Percentiles rank a stretch among this genome's conserved stretches.
Conservation (phyloP, 2,797 vertebrate genomes). For the Periparus ater region DNA sequence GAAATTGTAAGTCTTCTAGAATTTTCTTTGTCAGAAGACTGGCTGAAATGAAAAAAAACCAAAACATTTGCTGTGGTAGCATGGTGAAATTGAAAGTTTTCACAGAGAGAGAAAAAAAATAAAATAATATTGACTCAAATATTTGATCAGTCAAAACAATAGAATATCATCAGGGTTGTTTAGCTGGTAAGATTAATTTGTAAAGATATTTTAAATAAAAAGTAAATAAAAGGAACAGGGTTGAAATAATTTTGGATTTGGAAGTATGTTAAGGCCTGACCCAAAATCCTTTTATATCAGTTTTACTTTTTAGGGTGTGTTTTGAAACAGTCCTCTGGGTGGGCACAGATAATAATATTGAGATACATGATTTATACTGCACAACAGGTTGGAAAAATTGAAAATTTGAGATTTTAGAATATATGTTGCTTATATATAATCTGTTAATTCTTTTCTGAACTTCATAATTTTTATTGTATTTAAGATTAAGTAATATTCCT, state of each 20-base stretch:
- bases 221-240: neutral
- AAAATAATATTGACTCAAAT: neutral
- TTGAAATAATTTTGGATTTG: neutral
- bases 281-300: neutral
- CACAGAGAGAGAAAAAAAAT: neutral
- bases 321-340: neutral
- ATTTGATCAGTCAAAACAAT: neutral
- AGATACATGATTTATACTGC: neutral
- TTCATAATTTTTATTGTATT: neutral
- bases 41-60: neutral
- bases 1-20: neutral
- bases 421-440: neutral
- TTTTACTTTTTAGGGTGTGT: neutral
- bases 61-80: neutral
- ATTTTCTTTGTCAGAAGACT: neutral
- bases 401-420: neutral
- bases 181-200: neutral
- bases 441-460: neutral
- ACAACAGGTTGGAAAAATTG: neutral
- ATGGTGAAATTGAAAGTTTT: neutral
- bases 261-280: neutral
- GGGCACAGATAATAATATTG: neutral
- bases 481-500: neutral
- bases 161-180: neutral
- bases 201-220: neutral